phyloP scores from a whole-genome alignment of 2,888 invertebrate species.

The Limnephilus rhombicus region DNA sequence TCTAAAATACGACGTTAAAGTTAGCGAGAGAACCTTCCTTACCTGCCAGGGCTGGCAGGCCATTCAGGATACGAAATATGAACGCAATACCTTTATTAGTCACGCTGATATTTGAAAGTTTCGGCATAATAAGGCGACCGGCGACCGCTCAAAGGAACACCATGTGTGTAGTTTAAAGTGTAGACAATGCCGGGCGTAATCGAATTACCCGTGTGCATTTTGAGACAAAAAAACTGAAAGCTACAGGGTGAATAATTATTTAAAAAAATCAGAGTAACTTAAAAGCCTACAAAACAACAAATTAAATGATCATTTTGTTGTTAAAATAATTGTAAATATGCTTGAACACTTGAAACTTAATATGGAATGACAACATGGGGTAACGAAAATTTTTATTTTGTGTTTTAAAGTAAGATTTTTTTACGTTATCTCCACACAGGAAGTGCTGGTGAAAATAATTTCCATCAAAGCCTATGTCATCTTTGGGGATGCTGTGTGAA shows the following conservation, averaged over 20 bases:
- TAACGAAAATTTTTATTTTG: no score
- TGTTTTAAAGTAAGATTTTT: no score
- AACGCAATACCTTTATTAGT: neutral
- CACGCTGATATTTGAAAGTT: neutral
- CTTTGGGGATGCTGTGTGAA: no score
- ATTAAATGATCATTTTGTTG: no score
- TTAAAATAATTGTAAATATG: no score
- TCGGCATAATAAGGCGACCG: neutral
- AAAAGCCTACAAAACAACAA: no score
- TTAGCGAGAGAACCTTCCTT: neutral
- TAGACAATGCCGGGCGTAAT: slow-evolving; percentile 5
- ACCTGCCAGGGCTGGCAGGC: neutral
- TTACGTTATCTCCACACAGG: no score
- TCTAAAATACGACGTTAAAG: neutral
- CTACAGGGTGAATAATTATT: neutral
- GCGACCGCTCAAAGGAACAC: neutral
- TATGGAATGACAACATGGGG: no score
- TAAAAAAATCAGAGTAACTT: neutral
- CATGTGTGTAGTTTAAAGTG: neutral
- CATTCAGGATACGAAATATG: slow-evolving; percentile 2
- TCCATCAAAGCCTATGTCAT: no score
- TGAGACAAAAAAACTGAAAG: neutral
- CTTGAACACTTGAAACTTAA: no score
- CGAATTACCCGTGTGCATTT: slow-evolving; percentile 16
- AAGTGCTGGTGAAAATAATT: no score